Base-by-base conservation (phyloP, 2,797 vertebrate species). In the Rachycentron canadum region DNA sequence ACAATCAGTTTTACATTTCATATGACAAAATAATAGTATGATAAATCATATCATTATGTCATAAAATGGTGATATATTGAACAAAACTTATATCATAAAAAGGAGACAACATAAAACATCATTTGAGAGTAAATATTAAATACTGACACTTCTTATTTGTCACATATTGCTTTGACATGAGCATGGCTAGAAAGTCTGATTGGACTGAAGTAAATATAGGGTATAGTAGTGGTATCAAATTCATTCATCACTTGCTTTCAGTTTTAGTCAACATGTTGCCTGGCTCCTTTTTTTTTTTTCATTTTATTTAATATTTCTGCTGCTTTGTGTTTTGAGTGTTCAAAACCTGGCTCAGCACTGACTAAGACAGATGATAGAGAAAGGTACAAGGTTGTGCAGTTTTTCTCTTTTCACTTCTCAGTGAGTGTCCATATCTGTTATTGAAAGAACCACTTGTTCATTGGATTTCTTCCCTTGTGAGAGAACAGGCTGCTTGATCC, bases 401-500 rank as follows among this genome's bases (percentile, higher is more conserved):
- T n/a, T n/a, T 49, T 34, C 43, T 50, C 30, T 12, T 19, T 52
- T 52, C 23, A 45, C 5, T 63, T 41, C 13, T 17, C 49, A 28
- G 12, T 7, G 9, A 43, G 25, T 28, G n/a, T 52, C 56, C 45
- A 67, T 11, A 30, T 66, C 62, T 7, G 43, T 52, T 26, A 0
- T 17, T 38, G 28, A 56, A 58, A 8, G 7, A 34, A 5, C 16
- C 5, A 14, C 25, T 13, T 6, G 34, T 26, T 32, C 60, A 26
- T 50, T 58, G 17, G 28, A 19, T 50, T 53, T 38, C 23, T 28
- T 38, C 26, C 43, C 43, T 21, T 6, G 14, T 13, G 14, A 71
- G n/a, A 61, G 49, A 53, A 5, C 19, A 9, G 5, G 26, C 25
- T 71, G 38, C 32, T 32, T 23, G 79, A 57, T 71, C 53, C 41